These are phyloP conservation scores for Anarhynchus alexandrinus DNA, from an alignment of 2,113 vertebrate species.

Conservation along the genomic window DNA sequence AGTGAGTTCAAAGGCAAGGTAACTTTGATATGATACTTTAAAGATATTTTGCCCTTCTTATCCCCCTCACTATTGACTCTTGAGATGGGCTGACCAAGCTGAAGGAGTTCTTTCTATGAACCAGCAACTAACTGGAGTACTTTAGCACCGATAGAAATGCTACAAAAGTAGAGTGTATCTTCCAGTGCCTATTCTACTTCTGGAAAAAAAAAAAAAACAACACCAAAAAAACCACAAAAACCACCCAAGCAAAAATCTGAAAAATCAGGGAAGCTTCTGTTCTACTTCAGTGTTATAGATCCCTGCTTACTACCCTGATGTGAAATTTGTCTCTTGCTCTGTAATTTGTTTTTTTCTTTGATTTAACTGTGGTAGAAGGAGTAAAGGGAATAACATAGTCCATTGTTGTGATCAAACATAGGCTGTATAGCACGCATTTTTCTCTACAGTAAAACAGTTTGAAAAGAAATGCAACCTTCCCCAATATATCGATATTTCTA, in stretches of 20 bases:
- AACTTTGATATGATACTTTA: not conserved
- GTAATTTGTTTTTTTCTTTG: not conserved
- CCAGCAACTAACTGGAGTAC: not conserved
- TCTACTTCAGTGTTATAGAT: not conserved
- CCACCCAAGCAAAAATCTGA: not conserved
- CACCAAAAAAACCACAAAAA: no score
- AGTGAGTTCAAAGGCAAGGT: not conserved
- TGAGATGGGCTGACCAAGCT: not conserved
- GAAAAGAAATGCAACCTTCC: not conserved
- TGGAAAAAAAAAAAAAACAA: not conserved
- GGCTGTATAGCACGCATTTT: no score
- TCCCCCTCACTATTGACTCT: not conserved
- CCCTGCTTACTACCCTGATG: not conserved
- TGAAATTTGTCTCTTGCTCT: not conserved
- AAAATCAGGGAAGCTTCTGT: not conserved
- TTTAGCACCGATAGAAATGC: not conserved
- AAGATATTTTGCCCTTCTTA: not conserved
- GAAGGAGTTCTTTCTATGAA: not conserved
- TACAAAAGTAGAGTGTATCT: not conserved
- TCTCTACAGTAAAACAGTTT: not conserved
- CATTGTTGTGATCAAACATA: not conserved
- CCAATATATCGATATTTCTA: not conserved
- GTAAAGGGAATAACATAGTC: not conserved
- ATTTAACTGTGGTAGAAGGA: not conserved
- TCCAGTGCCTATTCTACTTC: not conserved